Percentiles rank a stretch among this genome's conserved stretches.
Conservation (phyloP, 1,140 invertebrate genomes). For the Magallana angulata region DNA sequence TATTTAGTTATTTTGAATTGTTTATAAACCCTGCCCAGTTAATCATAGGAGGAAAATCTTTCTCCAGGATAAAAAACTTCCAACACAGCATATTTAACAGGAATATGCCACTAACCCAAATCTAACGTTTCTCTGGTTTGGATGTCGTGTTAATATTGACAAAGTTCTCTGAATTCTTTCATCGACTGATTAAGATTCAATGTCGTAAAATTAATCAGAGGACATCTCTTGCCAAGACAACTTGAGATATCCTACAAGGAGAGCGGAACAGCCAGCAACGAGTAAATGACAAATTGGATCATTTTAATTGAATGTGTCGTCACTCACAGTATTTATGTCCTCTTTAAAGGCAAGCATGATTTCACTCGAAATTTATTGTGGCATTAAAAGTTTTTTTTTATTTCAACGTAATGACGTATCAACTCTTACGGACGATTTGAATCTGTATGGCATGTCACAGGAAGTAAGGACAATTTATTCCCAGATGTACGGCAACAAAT, state of each 20-base stretch:
- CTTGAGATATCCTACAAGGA: neutral
- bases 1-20: neutral
- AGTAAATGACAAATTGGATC: conserved; percentile 21
- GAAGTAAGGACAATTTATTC: neutral
- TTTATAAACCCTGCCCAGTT: neutral
- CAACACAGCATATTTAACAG: neutral
- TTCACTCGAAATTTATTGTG: conserved; percentile 29
- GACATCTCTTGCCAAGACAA: conserved; percentile 5
- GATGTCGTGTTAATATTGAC: conserved; percentile 15
- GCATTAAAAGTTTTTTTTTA: neutral
- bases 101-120: neutral
- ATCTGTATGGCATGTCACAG: neutral
- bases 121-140: neutral
- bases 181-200: conserved; percentile 13
- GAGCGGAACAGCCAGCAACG: neutral
- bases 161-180: neutral
- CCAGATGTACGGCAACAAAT: neutral
- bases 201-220: conserved; percentile 24
- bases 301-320: conserved; percentile 20
- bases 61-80: neutral
- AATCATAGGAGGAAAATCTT: neutral
- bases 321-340: neutral
- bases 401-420: neutral
- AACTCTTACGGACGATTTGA: neutral
- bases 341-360: conserved; percentile 21